Percentiles rank a stretch among this genome's conserved stretches.
Conservation (phyloP, 2,797 vertebrate species). For the Odontamblyopus rebecca region DNA sequence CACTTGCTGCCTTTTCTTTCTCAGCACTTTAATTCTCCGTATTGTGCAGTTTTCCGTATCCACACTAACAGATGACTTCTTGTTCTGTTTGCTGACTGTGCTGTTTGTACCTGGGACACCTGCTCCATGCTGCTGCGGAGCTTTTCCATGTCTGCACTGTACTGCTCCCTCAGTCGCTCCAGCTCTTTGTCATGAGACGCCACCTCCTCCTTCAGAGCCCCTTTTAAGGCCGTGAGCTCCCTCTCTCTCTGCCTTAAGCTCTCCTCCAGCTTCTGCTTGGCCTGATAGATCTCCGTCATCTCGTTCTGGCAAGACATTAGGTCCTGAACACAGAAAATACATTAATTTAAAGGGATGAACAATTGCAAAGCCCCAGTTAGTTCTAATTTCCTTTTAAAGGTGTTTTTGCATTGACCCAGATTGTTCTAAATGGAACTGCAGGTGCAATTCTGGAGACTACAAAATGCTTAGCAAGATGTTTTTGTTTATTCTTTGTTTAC, state of each 20-base stretch:
- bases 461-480: background rate
- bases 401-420: slow-evolving; percentile 2
- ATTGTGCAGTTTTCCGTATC: background rate
- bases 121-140: slow-evolving; percentile 88
- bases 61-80: background rate
- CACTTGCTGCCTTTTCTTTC: background rate
- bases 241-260: slow-evolving; percentile 84
- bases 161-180: slow-evolving; percentile 85
- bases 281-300: slow-evolving; percentile 77
- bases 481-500: background rate
- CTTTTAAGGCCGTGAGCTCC: slow-evolving; percentile 90
- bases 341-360: background rate
- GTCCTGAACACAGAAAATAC: slow-evolving; percentile 73
- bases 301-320: slow-evolving; percentile 79
- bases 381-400: background rate
- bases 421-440: background rate
- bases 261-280: slow-evolving; percentile 85
- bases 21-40: background rate
- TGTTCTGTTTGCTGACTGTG: background rate
- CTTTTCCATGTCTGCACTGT: slow-evolving; percentile 86
- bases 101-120: slow-evolving; percentile 83
- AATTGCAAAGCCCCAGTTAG: background rate
- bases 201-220: slow-evolving; percentile 93
- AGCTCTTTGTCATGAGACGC: slow-evolving; percentile 87
- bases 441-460: background rate